Conservation (phyloP, 2,113 vertebrate species). For the Apistogramma diplotaenia region DNA sequence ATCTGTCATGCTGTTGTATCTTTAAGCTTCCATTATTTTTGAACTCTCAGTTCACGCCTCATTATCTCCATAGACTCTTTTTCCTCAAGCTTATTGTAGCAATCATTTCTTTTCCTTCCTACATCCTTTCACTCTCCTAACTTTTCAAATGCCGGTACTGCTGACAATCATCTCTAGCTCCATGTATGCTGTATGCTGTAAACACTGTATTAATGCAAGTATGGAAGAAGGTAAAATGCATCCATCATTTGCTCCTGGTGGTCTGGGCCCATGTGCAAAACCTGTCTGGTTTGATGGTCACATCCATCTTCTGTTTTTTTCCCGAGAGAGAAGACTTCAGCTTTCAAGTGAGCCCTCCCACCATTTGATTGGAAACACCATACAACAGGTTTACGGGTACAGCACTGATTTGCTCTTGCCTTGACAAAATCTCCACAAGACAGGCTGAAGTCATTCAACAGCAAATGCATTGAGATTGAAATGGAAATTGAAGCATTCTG, state of each 20-base stretch:
- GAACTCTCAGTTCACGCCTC: not conserved
- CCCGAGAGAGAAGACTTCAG: not conserved
- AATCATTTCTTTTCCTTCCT: not conserved
- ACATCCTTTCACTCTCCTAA: not conserved
- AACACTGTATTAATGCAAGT: not conserved
- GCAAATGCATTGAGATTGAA: not conserved
- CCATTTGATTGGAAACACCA: conserved; percentile 3
- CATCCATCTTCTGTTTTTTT: conserved; percentile 1
- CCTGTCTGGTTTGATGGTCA: conserved; percentile 22
- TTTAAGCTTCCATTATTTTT: not conserved
- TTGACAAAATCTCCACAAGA: not conserved
- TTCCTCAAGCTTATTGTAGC: not conserved
- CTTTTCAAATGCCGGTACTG: not conserved
- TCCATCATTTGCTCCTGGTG: not conserved
- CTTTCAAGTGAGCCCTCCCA: conserved; percentile 3
- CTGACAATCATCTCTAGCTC: not conserved
- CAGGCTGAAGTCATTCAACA: not conserved
- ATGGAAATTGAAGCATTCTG: not conserved
- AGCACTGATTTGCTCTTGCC: not conserved
- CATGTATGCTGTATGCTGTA: not conserved
- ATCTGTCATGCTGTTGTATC: not conserved
- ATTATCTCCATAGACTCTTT: not conserved
- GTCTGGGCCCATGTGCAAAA: not conserved
- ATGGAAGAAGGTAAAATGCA: not conserved
- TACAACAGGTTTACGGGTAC: not conserved